Evolutionary conservation across 2,888 invertebrate species (phyloP).

Genomic region (Nephrotoma flavescens): DNA sequence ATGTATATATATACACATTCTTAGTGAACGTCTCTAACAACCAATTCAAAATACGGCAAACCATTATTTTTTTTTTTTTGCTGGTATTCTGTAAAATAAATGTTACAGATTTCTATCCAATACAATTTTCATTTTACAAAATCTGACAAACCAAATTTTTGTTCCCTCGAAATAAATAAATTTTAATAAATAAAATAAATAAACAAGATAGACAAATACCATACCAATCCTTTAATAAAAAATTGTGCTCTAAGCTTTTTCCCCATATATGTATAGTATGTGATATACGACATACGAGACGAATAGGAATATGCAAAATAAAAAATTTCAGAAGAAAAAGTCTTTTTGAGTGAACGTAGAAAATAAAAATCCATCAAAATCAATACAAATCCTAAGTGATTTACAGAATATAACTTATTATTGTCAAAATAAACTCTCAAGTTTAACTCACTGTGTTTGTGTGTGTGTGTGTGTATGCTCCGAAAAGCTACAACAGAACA

Average conservation of each 20-base stretch:
- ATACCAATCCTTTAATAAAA: neutral
- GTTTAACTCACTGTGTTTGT: neutral
- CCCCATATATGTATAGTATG: neutral
- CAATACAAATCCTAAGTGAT: neutral
- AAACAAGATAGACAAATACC: neutral
- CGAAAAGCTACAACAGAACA: neutral
- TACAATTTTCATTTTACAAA: neutral
- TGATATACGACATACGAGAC: neutral
- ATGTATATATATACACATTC: neutral
- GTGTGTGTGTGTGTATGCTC: neutral
- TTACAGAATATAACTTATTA: neutral
- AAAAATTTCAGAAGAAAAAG: neutral
- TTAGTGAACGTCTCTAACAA: neutral
- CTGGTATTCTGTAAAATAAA: neutral
- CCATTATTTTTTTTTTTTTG: neutral
- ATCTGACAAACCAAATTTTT: neutral
- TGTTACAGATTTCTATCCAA: neutral
- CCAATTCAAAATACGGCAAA: neutral
- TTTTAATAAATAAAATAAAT: neutral
- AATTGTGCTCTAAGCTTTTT: neutral
- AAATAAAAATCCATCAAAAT: neutral
- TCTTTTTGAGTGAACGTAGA: neutral
- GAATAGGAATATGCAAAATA: neutral
- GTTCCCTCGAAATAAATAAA: neutral
- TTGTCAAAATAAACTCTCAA: neutral